Conservation (phyloP, 1,140 invertebrate species). For the Cydia fagiglandana region DNA sequence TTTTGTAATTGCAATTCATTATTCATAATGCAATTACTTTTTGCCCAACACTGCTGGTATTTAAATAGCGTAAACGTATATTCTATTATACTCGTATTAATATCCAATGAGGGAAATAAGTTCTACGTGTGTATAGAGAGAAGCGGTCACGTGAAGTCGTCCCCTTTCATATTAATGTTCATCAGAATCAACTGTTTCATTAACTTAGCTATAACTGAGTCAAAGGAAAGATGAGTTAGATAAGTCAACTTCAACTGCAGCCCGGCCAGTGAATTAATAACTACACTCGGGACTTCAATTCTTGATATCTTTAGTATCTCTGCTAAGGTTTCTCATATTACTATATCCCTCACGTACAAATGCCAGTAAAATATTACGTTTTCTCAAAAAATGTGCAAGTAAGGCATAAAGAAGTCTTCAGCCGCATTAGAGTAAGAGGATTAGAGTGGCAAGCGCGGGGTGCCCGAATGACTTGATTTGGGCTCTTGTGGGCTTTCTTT, state of each 20-base stretch:
- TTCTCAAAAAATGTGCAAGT: constrained; percentile 31
- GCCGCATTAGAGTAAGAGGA: constrained; percentile 26
- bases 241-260: constrained; percentile 11
- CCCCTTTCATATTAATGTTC: background rate
- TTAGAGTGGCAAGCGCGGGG: constrained; percentile 16
- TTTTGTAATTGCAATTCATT: no score
- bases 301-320: constrained; percentile 16
- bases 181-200: background rate
- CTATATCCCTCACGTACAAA: constrained; percentile 16
- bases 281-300: constrained; percentile 16
- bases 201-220: background rate
- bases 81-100: no score
- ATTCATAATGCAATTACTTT: no score
- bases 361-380: constrained; percentile 28
- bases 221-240: constrained; percentile 1
- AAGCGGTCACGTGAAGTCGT: no score
- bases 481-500: constrained; percentile 29
- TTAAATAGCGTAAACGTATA: no score
- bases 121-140: no score
- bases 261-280: constrained; percentile 23
- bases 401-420: constrained; percentile 8
- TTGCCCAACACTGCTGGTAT: no score
- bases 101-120: no score
- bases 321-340: constrained; percentile 9
- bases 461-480: constrained; percentile 20